These are phyloP conservation scores for Archegozetes longisetosus DNA, from an alignment of 1,140 invertebrate genomes.

Conservation along the genomic window DNA sequence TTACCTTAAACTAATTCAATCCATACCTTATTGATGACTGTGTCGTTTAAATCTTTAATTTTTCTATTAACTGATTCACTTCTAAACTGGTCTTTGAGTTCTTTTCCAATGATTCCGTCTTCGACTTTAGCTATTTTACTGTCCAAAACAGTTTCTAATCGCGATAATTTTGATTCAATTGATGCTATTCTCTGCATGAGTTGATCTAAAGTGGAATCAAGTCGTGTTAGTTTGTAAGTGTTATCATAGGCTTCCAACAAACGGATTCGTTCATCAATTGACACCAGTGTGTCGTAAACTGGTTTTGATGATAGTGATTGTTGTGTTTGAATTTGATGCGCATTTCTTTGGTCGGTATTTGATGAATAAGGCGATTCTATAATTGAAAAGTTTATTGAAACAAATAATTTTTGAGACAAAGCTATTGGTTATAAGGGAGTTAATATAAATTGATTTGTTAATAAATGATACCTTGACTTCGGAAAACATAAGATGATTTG, in stretches of 20 bases:
- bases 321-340: no score
- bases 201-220: constrained; percentile 34
- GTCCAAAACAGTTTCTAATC: constrained; percentile 28
- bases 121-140: constrained; percentile 29
- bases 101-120: constrained; percentile 25
- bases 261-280: constrained; percentile 37
- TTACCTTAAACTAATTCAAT: constrained; percentile 29
- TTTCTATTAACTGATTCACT: constrained; percentile 28
- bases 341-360: no score
- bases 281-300: constrained; percentile 15
- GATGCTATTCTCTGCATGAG: constrained; percentile 34
- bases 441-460: no score
- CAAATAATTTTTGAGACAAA: no score
- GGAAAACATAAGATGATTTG: no score
- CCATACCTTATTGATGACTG: constrained; percentile 28
- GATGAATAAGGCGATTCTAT: no score
- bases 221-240: constrained; percentile 26
- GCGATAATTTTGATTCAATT: constrained; percentile 37
- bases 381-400: no score
- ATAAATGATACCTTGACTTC: no score
- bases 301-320: not conserved
- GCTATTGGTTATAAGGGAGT: no score
- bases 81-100: constrained; percentile 31
- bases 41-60: constrained; percentile 30
- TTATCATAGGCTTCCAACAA: constrained; percentile 31